These are phyloP conservation scores for Catonia carolina DNA, from an alignment of 2,888 invertebrate species.

Conservation along the genomic window DNA sequence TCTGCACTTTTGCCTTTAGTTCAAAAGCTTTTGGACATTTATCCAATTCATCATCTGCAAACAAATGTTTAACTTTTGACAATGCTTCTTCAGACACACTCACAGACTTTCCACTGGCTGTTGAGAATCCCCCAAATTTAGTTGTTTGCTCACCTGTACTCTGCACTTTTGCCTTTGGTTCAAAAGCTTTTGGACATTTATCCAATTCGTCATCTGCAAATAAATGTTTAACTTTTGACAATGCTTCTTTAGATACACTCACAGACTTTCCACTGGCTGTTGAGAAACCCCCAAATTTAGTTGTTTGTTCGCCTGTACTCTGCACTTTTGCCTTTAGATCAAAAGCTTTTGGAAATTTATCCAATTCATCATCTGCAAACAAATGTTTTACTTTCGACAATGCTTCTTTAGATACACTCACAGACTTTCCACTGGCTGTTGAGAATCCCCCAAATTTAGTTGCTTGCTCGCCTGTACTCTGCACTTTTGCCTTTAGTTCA, in stretches of 20 bases:
- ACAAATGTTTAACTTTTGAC: slow-evolving; percentile 18
- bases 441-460: slow-evolving; percentile 13
- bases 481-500: not conserved
- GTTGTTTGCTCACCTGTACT: too few species aligned
- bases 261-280: slow-evolving; percentile 34
- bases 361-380: slow-evolving; percentile 16
- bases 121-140: slow-evolving; percentile 15
- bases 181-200: too few species aligned
- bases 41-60: slow-evolving; percentile 16
- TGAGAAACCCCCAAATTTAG: too few species aligned
- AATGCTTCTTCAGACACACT: slow-evolving; percentile 18
- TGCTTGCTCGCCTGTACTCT: too few species aligned
- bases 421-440: slow-evolving; percentile 16
- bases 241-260: slow-evolving; percentile 29
- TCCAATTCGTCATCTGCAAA: too few species aligned
- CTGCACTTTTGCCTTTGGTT: too few species aligned
- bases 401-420: slow-evolving; percentile 15
- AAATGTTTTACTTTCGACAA: slow-evolving; percentile 19
- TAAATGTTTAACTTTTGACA: too few species aligned
- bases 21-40: too few species aligned
- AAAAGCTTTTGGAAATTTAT: too few species aligned
- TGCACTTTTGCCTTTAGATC: too few species aligned
- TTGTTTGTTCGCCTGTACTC: too few species aligned
- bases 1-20: too few species aligned
- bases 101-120: slow-evolving; percentile 14